Conservation (phyloP, 2,797 vertebrate species). For the Anas bernieri region DNA sequence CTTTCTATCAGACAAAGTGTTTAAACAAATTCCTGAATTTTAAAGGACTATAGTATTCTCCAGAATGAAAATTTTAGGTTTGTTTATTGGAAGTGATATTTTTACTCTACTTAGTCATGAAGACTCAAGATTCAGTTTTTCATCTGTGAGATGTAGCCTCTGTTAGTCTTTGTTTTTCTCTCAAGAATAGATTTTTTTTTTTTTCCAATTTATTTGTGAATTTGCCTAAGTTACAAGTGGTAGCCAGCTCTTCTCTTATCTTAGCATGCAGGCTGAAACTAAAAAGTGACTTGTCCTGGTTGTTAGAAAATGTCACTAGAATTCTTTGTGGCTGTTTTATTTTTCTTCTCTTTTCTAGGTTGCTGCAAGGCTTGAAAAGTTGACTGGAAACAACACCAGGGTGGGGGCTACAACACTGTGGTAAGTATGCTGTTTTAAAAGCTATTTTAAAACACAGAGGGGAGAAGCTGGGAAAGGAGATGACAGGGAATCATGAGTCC, state of each 20-base stretch:
- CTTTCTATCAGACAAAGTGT: not conserved
- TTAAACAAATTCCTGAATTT: not conserved
- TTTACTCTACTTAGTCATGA: not conserved
- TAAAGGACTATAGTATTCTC: not conserved
- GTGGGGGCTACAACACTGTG: not conserved
- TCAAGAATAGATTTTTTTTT: not conserved
- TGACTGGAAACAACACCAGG: not conserved
- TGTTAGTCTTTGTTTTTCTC: not conserved
- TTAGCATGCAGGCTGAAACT: not conserved
- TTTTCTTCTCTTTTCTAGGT: not conserved
- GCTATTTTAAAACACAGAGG: not conserved
- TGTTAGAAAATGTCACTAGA: not conserved
- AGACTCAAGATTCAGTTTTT: not conserved
- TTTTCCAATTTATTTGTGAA: not conserved
- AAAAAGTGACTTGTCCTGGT: not conserved
- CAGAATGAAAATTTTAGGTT: not conserved
- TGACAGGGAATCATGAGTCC: not conserved
- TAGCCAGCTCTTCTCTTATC: not conserved
- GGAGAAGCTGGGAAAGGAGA: constrained; percentile 11
- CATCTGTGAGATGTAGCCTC: not conserved
- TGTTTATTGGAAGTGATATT: not conserved
- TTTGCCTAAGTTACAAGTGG: not conserved
- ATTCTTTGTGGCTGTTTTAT: not conserved
- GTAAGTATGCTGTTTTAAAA: constrained; percentile 37
- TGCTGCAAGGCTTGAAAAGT: not conserved